phyloP scores from a whole-genome alignment of 2,113 vertebrate species.

The Empidonax traillii region DNA sequence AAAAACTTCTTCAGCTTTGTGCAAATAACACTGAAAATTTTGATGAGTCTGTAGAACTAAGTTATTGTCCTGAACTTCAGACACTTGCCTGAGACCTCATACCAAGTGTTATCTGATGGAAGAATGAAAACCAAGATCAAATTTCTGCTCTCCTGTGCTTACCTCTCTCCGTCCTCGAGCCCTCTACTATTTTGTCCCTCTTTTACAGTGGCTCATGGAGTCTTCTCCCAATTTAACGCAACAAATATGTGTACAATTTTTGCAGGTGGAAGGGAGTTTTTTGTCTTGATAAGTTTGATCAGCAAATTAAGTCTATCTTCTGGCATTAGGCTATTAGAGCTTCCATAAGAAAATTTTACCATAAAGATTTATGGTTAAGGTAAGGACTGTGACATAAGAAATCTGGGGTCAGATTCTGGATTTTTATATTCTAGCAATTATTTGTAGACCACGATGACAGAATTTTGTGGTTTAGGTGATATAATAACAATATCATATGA shows the following conservation, averaged over 20 bases:
- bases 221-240: neutral
- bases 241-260: neutral
- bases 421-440: neutral
- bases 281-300: neutral
- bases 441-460: neutral
- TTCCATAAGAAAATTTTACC: neutral
- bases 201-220: neutral
- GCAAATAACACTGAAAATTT: neutral
- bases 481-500: neutral
- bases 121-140: neutral
- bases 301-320: neutral
- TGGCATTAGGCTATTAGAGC: rapidly evolving
- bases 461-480: neutral
- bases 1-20: neutral
- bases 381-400: neutral
- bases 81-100: neutral
- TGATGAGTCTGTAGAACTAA: neutral
- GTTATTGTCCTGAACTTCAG: neutral
- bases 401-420: neutral
- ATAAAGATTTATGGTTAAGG: neutral
- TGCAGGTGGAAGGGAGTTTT: neutral
- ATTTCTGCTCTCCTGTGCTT: neutral
- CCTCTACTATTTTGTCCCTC: rapidly evolving
- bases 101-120: neutral
- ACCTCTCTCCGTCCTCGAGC: rapidly evolving